Conservation (phyloP, 1,140 invertebrate genomes). For the Heterodera carotae region DNA sequence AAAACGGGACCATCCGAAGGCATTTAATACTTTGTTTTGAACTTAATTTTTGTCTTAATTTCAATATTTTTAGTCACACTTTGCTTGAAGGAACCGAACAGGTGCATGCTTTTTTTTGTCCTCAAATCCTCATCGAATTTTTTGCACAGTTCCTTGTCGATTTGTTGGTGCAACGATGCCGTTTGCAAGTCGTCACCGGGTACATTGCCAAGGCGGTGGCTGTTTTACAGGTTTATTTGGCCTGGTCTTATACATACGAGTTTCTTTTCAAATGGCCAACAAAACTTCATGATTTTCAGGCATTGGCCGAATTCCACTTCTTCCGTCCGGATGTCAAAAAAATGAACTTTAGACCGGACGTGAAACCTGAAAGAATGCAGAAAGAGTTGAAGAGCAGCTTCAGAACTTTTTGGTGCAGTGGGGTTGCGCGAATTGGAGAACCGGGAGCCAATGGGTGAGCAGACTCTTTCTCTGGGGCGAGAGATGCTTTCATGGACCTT, state of each 20-base stretch:
- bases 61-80: conserved; percentile 1
- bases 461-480: neutral
- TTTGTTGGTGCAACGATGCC: conserved; percentile 8
- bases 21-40: neutral
- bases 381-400: neutral
- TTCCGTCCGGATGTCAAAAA: conserved; percentile 7
- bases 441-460: conserved; percentile 2
- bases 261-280: no score
- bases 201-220: conserved; percentile 15
- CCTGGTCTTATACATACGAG: neutral
- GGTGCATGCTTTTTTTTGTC: neutral
- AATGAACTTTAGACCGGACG: conserved; percentile 3
- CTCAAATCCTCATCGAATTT: neutral
- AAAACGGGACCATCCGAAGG: neutral
- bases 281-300: no score
- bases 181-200: conserved; percentile 6
- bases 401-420: conserved; percentile 10
- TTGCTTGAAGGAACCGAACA: conserved; percentile 12
- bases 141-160: conserved; percentile 6
- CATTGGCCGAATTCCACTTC: conserved; percentile 26
- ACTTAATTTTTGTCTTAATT: neutral
- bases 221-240: neutral
- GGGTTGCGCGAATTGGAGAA: conserved; percentile 10
- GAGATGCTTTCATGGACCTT: no score
- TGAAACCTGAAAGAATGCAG: neutral